A percentile compares a stretch with the other conserved stretches of the same genome.
Evolutionary conservation across 2,888 invertebrate genomes (phyloP).

Genomic region (Alviniconcha strummeri): DNA sequence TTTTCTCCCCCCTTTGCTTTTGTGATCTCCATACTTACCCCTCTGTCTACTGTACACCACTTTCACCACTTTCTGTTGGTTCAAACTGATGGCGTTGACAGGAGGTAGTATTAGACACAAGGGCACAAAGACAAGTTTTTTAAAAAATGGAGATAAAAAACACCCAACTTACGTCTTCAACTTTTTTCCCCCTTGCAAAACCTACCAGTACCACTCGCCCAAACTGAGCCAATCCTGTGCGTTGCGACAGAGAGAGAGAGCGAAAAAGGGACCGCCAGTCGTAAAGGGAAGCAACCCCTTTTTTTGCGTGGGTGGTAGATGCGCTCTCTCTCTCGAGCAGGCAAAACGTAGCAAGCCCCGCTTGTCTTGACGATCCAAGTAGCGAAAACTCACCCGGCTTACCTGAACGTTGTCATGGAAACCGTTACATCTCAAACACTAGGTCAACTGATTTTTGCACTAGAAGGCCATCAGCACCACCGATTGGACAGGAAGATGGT

Average conservation of each 20-base stretch:
- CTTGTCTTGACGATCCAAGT: constrained; percentile 28
- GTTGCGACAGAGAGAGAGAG: constrained; percentile 1
- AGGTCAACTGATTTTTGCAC: background rate
- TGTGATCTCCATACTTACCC: constrained; percentile 30
- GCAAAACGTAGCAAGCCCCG: constrained; percentile 28
- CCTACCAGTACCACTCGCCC: constrained; percentile 35
- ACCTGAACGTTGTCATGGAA: constrained; percentile 33
- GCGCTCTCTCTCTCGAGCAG: constrained; percentile 7
- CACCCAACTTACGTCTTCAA: constrained; percentile 27
- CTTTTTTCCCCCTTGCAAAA: constrained; percentile 8
- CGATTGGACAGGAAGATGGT: background rate
- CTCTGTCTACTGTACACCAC: background rate
- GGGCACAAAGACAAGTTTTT: background rate
- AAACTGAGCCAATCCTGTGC: constrained; percentile 21
- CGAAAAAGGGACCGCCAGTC: constrained; percentile 9
- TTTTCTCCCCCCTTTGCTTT: background rate
- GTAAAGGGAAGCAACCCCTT: background rate
- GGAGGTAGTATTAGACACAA: constrained; percentile 30
- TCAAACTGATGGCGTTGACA: constrained; percentile 11
- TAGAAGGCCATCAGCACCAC: too few species aligned
- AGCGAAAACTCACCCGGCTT: constrained; percentile 36
- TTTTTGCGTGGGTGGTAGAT: constrained; percentile 2
- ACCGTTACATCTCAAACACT: constrained; percentile 22
- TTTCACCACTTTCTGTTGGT: constrained; percentile 14
- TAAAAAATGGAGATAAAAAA: constrained; percentile 13